phyloP scores from a whole-genome alignment of 1,140 invertebrate species.

The Drosophila elegans region DNA sequence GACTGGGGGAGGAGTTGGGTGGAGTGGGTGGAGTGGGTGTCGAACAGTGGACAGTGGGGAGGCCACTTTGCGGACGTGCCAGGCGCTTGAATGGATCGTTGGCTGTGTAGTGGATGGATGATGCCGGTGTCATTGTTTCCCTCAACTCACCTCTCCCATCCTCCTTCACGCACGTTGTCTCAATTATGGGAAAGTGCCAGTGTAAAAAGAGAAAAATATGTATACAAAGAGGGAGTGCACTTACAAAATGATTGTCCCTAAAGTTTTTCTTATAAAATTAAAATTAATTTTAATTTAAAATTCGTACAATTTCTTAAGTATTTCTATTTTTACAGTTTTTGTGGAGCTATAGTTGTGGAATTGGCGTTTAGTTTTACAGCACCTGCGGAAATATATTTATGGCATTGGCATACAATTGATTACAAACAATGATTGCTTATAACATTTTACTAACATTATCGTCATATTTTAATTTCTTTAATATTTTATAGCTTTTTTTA shows the following conservation, averaged over 20 bases:
- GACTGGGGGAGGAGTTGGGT: background rate
- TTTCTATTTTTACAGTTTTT: no score
- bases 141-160: conserved; percentile 16
- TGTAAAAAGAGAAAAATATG: conserved; percentile 8
- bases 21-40: background rate
- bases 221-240: conserved; percentile 11
- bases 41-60: conserved; percentile 36
- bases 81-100: conserved; percentile 26
- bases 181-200: conserved; percentile 46
- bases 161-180: conserved; percentile 47
- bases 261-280: background rate
- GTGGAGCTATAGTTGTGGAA: no score
- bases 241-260: background rate
- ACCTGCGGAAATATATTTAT: no score
- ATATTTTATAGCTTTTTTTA: no score
- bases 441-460: no score
- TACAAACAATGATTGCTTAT: no score
- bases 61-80: conserved; percentile 43
- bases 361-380: no score
- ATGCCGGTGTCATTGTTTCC: conserved; percentile 36
- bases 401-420: no score
- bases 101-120: conserved; percentile 18
- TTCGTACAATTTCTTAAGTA: no score
- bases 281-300: no score
- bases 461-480: no score